Evolutionary conservation across 2,888 invertebrate species (phyloP), one percentile per base, ranked within the genome.

Genomic region (Pemphredon lugubris): DNA sequence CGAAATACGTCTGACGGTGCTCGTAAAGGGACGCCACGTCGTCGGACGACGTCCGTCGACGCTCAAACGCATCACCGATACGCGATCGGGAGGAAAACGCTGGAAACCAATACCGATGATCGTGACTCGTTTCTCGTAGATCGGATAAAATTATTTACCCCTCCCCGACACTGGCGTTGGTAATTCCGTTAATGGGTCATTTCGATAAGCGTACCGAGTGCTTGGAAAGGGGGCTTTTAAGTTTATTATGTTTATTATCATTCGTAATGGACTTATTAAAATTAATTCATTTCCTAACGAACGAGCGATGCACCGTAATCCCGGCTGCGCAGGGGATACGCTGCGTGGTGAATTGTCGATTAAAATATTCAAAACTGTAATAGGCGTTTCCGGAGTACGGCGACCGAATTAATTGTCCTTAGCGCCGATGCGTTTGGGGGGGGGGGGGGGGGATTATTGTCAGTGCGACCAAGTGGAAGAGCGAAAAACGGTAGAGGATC

Each of bases 181-280:
- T 54, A 70, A 70, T 70, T 64, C 77, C 64, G 77, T 77, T 76
- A 77, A 77, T 73, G 78, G 73, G 67, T 59, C 72, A 75, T 59
- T 63, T 54, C 44, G 51, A 55, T 34, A 61, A 11, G 40, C 40
- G 53, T 37, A 3, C 7, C n/a, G 37, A 16, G 34, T 59, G 58
- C 37, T 34, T 18, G 59, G 26, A 60, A n/a, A 42, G 51, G 69
- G 58, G 60, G 55, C 70, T 67, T 72, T 77, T 65, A 73, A 76
- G 55, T 63, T 60, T 70, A 78, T 73, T 73, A 64, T 59, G 57
- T 68, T 48, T 67, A n/a, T 45, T 55, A 65, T 65, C 55, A 60
- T 34, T 34, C 63, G 69, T 59, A 76, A 68, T 76, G 63, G 73
- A 79, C 79, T 65, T 48, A 72, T 63, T 68, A 59, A 37, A 45